Percentiles rank a stretch among this genome's conserved stretches.
phyloP scores from a whole-genome alignment of 2,113 vertebrate genomes.

The Salvelinus alpinus region DNA sequence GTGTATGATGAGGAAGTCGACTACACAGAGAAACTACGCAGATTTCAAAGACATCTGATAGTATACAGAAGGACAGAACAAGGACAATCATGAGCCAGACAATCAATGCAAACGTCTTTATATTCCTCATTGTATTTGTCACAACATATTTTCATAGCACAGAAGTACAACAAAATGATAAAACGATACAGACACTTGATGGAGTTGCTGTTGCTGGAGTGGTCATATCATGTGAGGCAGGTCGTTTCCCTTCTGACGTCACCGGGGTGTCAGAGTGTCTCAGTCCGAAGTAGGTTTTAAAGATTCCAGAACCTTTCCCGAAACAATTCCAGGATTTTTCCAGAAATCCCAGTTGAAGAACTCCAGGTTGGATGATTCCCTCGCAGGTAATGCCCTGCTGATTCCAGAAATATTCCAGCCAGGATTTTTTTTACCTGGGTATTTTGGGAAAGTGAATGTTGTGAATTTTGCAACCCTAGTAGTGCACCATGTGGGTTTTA shows the following conservation, averaged over 20 bases:
- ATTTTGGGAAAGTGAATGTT: too few species aligned
- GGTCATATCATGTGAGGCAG: conserved; percentile 46
- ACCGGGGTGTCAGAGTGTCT: conserved; percentile 50
- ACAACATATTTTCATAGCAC: conserved; percentile 62
- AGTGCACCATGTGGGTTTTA: conserved; percentile 69
- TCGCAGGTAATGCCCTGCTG: too few species aligned
- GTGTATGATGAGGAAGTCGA: neutral
- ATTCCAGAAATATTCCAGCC: too few species aligned
- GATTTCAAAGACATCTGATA: neutral
- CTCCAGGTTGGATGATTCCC: too few species aligned
- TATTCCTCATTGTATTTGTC: conserved; percentile 69
- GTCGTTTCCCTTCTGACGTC: conserved; percentile 67
- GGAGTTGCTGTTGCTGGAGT: conserved; percentile 46
- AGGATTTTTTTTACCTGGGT: too few species aligned
- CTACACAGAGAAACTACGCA: neutral
- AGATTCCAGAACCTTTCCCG: too few species aligned
- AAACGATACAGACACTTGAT: conserved; percentile 53
- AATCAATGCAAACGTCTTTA: conserved; percentile 68
- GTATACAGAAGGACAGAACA: conserved; percentile 26
- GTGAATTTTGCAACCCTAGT: conserved; percentile 20
- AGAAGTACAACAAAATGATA: conserved; percentile 47
- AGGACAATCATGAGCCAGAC: conserved; percentile 40
- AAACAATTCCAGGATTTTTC: too few species aligned
- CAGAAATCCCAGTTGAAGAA: too few species aligned
- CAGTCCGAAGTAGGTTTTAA: conserved; percentile 28